Conservation (phyloP, 2,797 vertebrate species). For the Amblyopsis hoosieri region DNA sequence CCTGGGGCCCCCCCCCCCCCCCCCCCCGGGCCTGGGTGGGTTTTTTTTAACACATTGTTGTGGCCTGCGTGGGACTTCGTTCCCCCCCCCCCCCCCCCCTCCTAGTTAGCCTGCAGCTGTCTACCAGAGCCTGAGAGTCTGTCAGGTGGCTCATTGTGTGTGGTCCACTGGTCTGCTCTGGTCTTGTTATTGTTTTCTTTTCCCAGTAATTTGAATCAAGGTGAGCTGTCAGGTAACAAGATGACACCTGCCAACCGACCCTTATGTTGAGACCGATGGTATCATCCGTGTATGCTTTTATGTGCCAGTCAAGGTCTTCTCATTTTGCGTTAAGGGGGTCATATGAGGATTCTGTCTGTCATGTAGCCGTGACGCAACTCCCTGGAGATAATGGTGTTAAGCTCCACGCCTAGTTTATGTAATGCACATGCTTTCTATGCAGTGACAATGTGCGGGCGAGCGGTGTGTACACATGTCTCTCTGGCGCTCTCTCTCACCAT, state of each 20-base stretch:
- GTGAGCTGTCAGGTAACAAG: too few relatives aligned
- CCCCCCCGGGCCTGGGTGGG: too few relatives aligned
- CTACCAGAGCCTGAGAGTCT: constrained; percentile 19
- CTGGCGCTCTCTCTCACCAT: constrained; percentile 7
- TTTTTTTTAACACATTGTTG: too few relatives aligned
- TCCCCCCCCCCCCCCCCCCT: constrained; percentile 4
- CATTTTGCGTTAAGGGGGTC: constrained; percentile 13
- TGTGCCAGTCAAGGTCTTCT: background rate
- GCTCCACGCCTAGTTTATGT: constrained; percentile 39
- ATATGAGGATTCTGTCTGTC: constrained; percentile 24
- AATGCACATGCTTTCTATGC: constrained; percentile 35
- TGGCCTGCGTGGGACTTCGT: too few relatives aligned
- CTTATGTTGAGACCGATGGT: too few relatives aligned
- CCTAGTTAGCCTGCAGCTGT: constrained; percentile 37
- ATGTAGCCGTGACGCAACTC: constrained; percentile 47
- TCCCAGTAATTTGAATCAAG: too few relatives aligned
- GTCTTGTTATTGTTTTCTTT: too few relatives aligned
- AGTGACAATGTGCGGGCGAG: constrained; percentile 1
- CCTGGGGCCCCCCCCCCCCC: background rate
- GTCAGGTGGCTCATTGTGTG: background rate
- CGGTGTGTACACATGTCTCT: constrained; percentile 4
- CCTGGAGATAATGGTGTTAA: constrained; percentile 20
- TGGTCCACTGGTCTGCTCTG: too few relatives aligned
- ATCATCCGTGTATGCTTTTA: too few relatives aligned
- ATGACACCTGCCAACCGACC: too few relatives aligned